Percentiles rank a stretch among this genome's conserved stretches.
Evolutionary conservation across 2,888 invertebrate species (phyloP).

Genomic region (Caenorhabditis virilis): DNA sequence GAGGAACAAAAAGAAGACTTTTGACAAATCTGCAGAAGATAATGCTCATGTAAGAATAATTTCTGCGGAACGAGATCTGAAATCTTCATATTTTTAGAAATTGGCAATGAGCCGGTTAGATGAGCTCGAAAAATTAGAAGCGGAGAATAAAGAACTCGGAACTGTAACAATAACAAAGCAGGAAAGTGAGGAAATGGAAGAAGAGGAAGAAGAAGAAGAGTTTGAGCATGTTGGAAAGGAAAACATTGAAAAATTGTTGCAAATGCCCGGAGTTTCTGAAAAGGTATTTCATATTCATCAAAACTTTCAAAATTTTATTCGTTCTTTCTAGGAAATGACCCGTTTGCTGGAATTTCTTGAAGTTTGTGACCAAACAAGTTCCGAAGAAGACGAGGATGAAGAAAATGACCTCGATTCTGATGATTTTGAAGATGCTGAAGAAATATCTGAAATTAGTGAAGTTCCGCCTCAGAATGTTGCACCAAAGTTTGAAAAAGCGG

Average conservation of each 20-base stretch:
- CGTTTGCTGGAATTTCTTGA: neutral
- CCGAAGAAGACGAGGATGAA: slow-evolving; percentile 2
- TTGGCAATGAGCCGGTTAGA: slow-evolving; percentile 14
- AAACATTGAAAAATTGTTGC: neutral
- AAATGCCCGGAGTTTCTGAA: slow-evolving; percentile 1
- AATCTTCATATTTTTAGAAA: neutral
- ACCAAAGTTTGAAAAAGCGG: slow-evolving; percentile 10
- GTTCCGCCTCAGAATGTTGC: no score
- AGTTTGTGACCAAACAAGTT: neutral
- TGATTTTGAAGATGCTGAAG: slow-evolving; percentile 17
- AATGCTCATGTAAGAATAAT: no score
- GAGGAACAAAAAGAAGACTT: slow-evolving; percentile 4
- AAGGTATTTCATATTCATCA: neutral
- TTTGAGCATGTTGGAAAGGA: slow-evolving; percentile 2
- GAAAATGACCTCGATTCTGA: slow-evolving; percentile 22
- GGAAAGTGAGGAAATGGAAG: slow-evolving; percentile 7
- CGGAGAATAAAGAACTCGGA: neutral
- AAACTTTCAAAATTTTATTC: no score
- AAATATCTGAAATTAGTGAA: no score
- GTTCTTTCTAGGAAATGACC: neutral
- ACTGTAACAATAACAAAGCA: no score
- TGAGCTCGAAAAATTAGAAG: slow-evolving; percentile 13
- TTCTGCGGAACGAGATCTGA: no score
- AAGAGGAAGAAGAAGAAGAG: slow-evolving; percentile 14
- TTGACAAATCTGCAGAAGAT: no score